Base-by-base conservation (phyloP, 2,797 vertebrate species). In the Philypnodon macrostomus region DNA sequence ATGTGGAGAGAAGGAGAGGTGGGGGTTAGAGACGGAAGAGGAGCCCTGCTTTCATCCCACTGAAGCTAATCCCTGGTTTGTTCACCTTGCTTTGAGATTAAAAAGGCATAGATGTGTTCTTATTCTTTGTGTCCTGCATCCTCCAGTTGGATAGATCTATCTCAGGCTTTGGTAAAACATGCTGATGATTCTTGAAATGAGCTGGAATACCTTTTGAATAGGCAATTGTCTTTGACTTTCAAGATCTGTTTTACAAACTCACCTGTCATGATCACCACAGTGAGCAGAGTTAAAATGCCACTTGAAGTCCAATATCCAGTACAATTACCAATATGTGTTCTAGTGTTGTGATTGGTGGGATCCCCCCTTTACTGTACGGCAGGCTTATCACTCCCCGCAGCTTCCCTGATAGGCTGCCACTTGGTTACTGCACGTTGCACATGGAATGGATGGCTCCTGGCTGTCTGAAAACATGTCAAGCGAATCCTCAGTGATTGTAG, bases 121-220 rank as follows among this genome's bases (percentile, higher is more conserved):
- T 51, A 46, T 67, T 26, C 49, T 55, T 33, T 59, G 30, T 68
- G 50, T 61, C 70, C 71, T 75, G 68, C 62, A 63, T 68, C 63
- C 64, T 63, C 87, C 59, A 75, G 2, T 70, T 80, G 56, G 75
- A 78, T 71, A 66, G 75, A 60, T 86, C 65, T 79, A 83, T 81
- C 78, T 87, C 62, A 67, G 52, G 18, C 63, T 51, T 62, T n/a
- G n/a, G 58, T 63, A 60, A 64, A 76, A 71, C 67, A 63, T 42
- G 55, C 73, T 79, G 79, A 85, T 87, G 73, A 86, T 81, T 82
- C n/a, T 36, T 52, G 79, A 91, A 87, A 88, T 84, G 70, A 77
- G 65, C 72, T 83, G 53, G 84, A 74, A 83, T 87, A 79, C 66
- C 53, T 73, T 83, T 79, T 77, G 57, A 80, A 85, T 68, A n/a